These are phyloP conservation scores for Chaetophractus vellerosus DNA, from an alignment of 2,797 vertebrate species.

Conservation along the genomic window DNA sequence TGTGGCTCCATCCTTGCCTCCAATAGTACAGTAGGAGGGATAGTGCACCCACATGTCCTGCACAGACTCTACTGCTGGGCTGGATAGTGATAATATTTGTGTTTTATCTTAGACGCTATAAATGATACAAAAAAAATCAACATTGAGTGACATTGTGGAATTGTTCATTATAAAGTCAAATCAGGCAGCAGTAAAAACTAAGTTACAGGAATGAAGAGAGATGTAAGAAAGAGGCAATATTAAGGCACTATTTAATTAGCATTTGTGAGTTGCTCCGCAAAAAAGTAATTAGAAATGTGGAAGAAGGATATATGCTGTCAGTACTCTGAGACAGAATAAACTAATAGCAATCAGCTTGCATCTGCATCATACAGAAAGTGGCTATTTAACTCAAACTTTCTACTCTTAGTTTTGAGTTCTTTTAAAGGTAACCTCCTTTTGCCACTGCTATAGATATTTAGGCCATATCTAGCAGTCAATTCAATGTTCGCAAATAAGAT, in stretches of 20 bases:
- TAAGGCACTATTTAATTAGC: not conserved
- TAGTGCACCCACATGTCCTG: too few relatives aligned
- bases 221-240: not conserved
- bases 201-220: not conserved
- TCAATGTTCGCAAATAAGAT: constrained; percentile 47
- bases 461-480: not conserved
- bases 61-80: too few relatives aligned
- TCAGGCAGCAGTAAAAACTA: not conserved
- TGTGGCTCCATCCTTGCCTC: too few relatives aligned
- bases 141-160: not conserved
- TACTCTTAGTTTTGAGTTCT: not conserved
- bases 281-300: not conserved
- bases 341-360: not conserved
- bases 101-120: not conserved
- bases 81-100: not conserved
- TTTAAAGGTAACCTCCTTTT: not conserved
- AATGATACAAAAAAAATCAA: not conserved
- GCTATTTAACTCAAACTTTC: not conserved
- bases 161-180: not conserved
- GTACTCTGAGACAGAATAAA: not conserved
- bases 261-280: not conserved
- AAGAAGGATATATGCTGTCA: not conserved
- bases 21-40: too few relatives aligned
- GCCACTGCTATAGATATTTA: not conserved
- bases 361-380: not conserved